A percentile compares a stretch with the other conserved stretches of the same genome.
Conservation (phyloP, 1,140 invertebrate genomes). For the Ceratitis capitata region DNA sequence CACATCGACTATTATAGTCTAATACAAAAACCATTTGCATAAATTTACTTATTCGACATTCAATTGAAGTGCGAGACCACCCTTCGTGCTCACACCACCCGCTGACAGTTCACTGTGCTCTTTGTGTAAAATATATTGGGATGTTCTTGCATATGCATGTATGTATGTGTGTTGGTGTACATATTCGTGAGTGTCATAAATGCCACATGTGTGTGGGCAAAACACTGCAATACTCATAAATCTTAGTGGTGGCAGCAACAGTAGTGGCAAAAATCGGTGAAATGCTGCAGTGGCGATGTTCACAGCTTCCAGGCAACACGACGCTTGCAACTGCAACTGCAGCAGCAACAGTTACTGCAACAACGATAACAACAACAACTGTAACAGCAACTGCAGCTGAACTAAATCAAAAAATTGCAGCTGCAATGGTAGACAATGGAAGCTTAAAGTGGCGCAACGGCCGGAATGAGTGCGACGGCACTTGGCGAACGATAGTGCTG, state of each 20-base stretch:
- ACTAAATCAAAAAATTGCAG: constrained; percentile 29
- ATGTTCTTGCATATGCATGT: background rate
- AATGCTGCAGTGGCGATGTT: background rate
- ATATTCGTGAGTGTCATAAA: too few species aligned
- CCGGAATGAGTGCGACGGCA: background rate
- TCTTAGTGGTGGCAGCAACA: constrained; percentile 5
- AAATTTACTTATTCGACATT: background rate
- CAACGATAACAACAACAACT: background rate
- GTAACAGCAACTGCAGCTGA: background rate
- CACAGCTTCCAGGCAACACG: background rate
- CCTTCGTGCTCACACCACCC: background rate
- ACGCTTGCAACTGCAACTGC: constrained; percentile 6
- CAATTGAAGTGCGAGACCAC: background rate
- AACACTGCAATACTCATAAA: constrained; percentile 2
- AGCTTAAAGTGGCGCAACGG: constrained; percentile 9
- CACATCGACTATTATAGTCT: too few species aligned
- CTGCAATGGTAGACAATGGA: constrained; percentile 1
- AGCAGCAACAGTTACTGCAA: too few species aligned
- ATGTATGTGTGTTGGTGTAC: too few species aligned
- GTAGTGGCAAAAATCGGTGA: background rate
- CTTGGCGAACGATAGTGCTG: background rate
- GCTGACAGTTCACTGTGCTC: background rate
- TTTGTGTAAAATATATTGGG: too few species aligned
- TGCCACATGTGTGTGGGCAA: background rate
- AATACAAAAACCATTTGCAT: too few species aligned